Evolutionary conservation across 2,888 invertebrate genomes (phyloP).

Genomic region (Lepidocyrtinus sp.): DNA sequence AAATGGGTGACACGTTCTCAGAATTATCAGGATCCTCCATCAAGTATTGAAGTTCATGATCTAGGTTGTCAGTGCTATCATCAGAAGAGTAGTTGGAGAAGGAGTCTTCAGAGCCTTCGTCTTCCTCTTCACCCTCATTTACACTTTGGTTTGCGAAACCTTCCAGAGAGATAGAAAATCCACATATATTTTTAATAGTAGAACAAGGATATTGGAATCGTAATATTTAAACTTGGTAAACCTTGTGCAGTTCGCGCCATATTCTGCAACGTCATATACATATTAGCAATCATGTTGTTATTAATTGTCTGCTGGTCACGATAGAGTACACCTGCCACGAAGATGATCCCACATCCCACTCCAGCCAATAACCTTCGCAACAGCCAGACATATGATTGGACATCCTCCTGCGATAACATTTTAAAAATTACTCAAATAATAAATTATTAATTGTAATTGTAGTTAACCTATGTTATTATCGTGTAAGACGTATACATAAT

Average conservation of each 20-base stretch:
- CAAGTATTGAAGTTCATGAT: constrained; percentile 26
- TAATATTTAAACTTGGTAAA: no score
- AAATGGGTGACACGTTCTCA: constrained; percentile 49
- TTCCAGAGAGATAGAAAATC: neutral
- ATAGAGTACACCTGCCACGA: constrained; percentile 72
- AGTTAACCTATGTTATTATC: no score
- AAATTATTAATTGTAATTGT: neutral
- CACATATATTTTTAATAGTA: no score
- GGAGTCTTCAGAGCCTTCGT: constrained; percentile 33
- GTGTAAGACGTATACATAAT: no score
- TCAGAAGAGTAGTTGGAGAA: constrained; percentile 56
- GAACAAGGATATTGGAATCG: no score
- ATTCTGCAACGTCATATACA: constrained; percentile 56
- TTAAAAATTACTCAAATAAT: neutral
- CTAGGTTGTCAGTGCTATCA: constrained; percentile 39
- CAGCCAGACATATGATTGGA: constrained; percentile 74
- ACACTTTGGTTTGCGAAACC: neutral
- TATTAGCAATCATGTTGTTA: constrained; percentile 50
- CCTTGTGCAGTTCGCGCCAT: no score
- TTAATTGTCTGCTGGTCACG: constrained; percentile 71
- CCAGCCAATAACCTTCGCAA: constrained; percentile 73
- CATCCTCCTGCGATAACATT: constrained; percentile 71
- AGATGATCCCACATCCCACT: constrained; percentile 71
- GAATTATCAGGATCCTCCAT: constrained; percentile 21
- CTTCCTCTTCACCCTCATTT: constrained; percentile 4